Evolutionary conservation across 1,140 invertebrate genomes (phyloP).

Genomic region (Anoplolepis gracilipes): DNA sequence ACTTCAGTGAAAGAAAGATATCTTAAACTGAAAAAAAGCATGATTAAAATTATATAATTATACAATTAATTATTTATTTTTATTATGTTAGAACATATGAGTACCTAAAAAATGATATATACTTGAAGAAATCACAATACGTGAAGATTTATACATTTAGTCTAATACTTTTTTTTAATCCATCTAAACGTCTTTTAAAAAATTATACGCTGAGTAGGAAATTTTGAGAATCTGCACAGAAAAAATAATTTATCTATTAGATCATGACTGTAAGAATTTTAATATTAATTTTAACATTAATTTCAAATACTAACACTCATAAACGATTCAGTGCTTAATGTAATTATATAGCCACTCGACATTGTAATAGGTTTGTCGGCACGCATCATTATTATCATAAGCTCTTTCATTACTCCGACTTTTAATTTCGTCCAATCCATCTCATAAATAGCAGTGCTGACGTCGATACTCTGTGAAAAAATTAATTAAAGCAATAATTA

Average conservation of each 20-base stretch:
- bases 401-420: too few relatives aligned
- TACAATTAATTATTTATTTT: background rate
- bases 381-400: too few relatives aligned
- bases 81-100: background rate
- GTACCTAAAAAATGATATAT: background rate
- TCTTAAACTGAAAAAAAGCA: background rate
- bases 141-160: background rate
- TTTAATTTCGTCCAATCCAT: too few relatives aligned
- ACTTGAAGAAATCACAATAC: background rate
- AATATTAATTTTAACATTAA: slow-evolving; percentile 2
- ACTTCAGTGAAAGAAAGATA: background rate
- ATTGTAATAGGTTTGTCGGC: too few relatives aligned
- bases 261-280: background rate
- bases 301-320: too few relatives aligned
- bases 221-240: slow-evolving; percentile 72
- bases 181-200: slow-evolving; percentile 55
- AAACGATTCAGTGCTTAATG: too few relatives aligned
- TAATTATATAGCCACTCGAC: too few relatives aligned
- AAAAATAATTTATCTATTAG: slow-evolving; percentile 1
- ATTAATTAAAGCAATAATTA: too few relatives aligned
- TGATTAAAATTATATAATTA: background rate
- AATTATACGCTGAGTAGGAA: slow-evolving; percentile 75
- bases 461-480: too few relatives aligned
- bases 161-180: background rate
- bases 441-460: too few relatives aligned